phyloP scores from a whole-genome alignment of 2,888 invertebrate genomes.

The Ischnus inquisitorius region DNA sequence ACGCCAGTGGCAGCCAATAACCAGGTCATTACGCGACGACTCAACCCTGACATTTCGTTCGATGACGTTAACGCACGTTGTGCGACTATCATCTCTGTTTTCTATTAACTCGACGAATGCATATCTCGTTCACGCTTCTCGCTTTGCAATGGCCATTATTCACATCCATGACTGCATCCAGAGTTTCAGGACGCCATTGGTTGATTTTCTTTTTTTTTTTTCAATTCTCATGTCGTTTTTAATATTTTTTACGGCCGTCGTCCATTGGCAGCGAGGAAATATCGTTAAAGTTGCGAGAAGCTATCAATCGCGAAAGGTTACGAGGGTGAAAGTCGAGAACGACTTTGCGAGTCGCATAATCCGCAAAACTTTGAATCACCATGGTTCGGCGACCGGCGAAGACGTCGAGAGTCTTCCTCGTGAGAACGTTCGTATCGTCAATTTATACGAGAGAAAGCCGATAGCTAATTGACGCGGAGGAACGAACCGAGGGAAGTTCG shows the following conservation, averaged over 20 bases:
- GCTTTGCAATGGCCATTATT: background rate
- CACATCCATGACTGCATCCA: background rate
- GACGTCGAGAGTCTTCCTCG: constrained; percentile 24
- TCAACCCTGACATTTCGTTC: constrained; percentile 81
- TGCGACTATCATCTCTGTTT: constrained; percentile 34
- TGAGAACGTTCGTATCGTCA: constrained; percentile 15
- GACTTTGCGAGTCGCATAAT: background rate
- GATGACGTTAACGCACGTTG: constrained; percentile 73
- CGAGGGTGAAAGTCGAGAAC: constrained; percentile 7
- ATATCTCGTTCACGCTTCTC: background rate
- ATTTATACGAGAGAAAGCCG: constrained; percentile 59
- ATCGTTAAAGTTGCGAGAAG: background rate
- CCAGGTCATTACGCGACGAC: constrained; percentile 76
- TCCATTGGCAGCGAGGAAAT: background rate
- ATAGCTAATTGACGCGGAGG: constrained; percentile 59
- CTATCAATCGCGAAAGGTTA: background rate
- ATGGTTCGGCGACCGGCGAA: background rate
- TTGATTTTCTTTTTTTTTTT: background rate
- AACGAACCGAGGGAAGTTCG: constrained; percentile 44
- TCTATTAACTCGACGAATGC: constrained; percentile 34
- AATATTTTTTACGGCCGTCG: background rate
- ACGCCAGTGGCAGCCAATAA: constrained; percentile 72
- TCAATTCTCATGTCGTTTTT: background rate
- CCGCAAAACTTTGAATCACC: background rate
- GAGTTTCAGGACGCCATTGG: no score